These are phyloP conservation scores for Mixornis gularis DNA, from an alignment of 2,113 vertebrate species.

Conservation along the genomic window DNA sequence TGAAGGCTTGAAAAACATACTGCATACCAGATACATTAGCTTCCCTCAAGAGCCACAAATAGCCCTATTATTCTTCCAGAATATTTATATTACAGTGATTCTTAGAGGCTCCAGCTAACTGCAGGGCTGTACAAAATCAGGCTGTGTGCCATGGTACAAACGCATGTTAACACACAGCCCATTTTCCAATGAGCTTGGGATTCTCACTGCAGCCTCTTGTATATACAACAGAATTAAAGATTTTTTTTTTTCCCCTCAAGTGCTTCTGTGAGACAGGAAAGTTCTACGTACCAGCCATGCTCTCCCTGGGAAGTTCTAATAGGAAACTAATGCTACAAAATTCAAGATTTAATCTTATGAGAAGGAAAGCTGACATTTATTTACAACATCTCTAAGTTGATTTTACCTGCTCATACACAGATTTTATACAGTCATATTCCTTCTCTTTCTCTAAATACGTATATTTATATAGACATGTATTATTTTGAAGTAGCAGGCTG, in stretches of 20 bases:
- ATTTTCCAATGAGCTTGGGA: not conserved
- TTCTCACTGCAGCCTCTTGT: not conserved
- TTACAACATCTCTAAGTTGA: not conserved
- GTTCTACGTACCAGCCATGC: not conserved
- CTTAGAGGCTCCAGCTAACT: slow-evolving; percentile 7
- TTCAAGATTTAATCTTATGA: not conserved
- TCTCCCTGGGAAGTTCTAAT: not conserved
- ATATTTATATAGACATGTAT: not conserved
- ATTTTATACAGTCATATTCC: not conserved
- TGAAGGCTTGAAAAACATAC: not conserved
- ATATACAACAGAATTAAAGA: not conserved
- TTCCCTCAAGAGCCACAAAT: slow-evolving; percentile 16
- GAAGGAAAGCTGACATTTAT: not conserved
- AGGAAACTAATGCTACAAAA: not conserved
- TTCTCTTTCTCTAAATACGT: not conserved
- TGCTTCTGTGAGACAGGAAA: not conserved
- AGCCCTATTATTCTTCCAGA: slow-evolving; percentile 35
- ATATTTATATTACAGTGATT: slow-evolving; percentile 33
- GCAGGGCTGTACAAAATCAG: slow-evolving; percentile 3
- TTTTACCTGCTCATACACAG: not conserved
- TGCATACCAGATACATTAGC: not conserved
- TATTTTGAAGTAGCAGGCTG: not conserved
- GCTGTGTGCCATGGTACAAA: not conserved
- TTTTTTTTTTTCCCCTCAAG: not conserved
- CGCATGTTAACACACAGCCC: not conserved